Conservation (phyloP, 2,888 invertebrate species). For the Anoplius nigerrimus region DNA sequence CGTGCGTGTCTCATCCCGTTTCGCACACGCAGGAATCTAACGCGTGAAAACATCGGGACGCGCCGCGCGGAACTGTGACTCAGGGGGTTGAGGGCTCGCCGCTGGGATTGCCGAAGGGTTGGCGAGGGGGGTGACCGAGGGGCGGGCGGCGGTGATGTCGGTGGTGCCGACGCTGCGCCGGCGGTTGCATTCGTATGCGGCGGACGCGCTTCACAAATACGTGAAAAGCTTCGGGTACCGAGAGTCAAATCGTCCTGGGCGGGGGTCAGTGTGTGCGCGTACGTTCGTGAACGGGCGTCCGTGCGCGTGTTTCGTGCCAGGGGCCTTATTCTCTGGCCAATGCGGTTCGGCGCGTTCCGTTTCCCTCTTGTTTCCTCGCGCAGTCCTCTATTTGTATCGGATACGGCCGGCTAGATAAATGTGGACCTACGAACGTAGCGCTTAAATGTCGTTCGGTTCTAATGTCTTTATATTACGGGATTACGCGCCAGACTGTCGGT, state of each 20-base stretch:
- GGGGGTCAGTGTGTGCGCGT: slow-evolving; percentile 11
- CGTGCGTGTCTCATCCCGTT: slow-evolving; percentile 51
- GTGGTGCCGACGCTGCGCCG: background rate
- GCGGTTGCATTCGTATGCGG: slow-evolving; percentile 54
- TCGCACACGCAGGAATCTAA: slow-evolving; percentile 28
- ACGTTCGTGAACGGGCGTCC: too few relatives aligned
- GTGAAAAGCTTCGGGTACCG: slow-evolving; percentile 50
- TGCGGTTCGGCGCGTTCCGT: background rate
- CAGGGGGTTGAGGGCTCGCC: background rate
- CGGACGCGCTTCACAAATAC: slow-evolving; percentile 53
- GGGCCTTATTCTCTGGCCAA: background rate
- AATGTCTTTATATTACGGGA: too few relatives aligned
- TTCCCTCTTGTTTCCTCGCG: too few relatives aligned
- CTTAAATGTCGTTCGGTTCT: too few relatives aligned
- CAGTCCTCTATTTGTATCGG: too few relatives aligned
- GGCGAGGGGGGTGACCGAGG: background rate
- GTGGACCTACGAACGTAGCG: too few relatives aligned
- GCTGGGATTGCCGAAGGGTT: too few relatives aligned
- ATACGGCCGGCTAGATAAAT: too few relatives aligned
- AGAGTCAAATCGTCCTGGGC: slow-evolving; percentile 53
- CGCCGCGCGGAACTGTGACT: background rate
- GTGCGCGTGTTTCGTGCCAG: slow-evolving; percentile 39
- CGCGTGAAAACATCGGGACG: slow-evolving; percentile 2
- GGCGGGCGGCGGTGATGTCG: background rate
- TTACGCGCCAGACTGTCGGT: too few relatives aligned